A percentile compares a stretch with the other conserved stretches of the same genome.
These are phyloP conservation scores for Empis livida DNA, from an alignment of 2,888 invertebrate species.

Conservation along the genomic window DNA sequence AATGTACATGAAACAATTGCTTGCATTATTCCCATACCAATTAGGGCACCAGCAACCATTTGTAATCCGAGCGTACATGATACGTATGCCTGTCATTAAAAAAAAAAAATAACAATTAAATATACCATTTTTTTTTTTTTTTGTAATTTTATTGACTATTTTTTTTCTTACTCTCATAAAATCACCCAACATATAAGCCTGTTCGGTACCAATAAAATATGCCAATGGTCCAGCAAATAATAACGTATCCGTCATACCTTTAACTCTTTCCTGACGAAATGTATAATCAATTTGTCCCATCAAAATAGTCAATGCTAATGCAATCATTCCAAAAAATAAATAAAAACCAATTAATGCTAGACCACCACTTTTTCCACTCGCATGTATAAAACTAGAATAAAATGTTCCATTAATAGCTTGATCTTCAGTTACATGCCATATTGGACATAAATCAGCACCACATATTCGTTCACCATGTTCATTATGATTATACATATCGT, in stretches of 20 bases:
- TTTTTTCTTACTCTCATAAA: slow-evolving; percentile 54
- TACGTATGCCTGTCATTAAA: slow-evolving; percentile 56
- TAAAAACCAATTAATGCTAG: slow-evolving; percentile 27
- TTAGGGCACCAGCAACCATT: slow-evolving; percentile 57
- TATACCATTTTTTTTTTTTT: too few species aligned
- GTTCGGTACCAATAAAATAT: slow-evolving; percentile 70
- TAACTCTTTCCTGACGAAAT: slow-evolving; percentile 38
- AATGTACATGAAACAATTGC: slow-evolving; percentile 65
- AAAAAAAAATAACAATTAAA: neutral
- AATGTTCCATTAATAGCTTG: slow-evolving; percentile 17
- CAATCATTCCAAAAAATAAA: slow-evolving; percentile 35
- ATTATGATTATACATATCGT: slow-evolving; percentile 41
- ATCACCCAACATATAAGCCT: slow-evolving; percentile 72
- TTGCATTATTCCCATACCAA: slow-evolving; percentile 62
- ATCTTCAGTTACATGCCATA: slow-evolving; percentile 19
- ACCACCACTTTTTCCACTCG: slow-evolving; percentile 22
- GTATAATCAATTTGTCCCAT: slow-evolving; percentile 34
- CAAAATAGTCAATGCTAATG: slow-evolving; percentile 36
- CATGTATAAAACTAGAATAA: slow-evolving; percentile 25
- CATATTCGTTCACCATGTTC: slow-evolving; percentile 44
- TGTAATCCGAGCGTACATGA: slow-evolving; percentile 67
- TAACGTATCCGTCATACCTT: slow-evolving; percentile 38
- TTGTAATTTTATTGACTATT: neutral
- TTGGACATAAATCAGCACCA: slow-evolving; percentile 44
- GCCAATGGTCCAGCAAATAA: slow-evolving; percentile 63